A percentile compares a stretch with the other conserved stretches of the same genome.
These are phyloP conservation scores for Harlomillsia oculata DNA, from an alignment of 1,140 invertebrate genomes.

Conservation along the genomic window DNA sequence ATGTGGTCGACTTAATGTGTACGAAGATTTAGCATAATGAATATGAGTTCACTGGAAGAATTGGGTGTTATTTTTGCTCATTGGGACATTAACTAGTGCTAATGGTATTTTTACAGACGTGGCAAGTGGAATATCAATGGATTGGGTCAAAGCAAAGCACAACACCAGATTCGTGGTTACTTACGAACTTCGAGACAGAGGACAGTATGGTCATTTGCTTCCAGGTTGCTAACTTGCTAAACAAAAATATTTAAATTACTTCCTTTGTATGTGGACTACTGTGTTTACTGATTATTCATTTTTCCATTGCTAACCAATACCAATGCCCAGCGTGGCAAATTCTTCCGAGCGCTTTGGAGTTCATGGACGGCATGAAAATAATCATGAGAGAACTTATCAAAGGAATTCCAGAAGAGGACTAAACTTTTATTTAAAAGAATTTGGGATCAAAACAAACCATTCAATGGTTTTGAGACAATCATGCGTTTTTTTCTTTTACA, in stretches of 20 bases:
- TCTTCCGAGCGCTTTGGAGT: slow-evolving; percentile 41
- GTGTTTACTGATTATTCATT: too few species aligned
- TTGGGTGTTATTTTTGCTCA: not conserved
- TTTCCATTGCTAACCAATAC: too few species aligned
- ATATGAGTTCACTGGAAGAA: too few species aligned
- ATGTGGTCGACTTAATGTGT: slow-evolving; percentile 50
- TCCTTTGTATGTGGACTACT: too few species aligned
- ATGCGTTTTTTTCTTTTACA: too few species aligned
- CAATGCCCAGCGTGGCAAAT: slow-evolving; percentile 45
- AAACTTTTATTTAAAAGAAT: too few species aligned
- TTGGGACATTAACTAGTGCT: not conserved
- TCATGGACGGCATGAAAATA: slow-evolving; percentile 13
- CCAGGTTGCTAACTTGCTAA: too few species aligned
- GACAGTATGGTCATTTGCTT: not conserved
- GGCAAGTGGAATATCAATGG: slow-evolving; percentile 19
- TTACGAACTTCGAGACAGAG: slow-evolving; percentile 7
- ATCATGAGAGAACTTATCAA: not conserved
- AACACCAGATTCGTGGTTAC: not conserved
- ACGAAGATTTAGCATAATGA: too few species aligned
- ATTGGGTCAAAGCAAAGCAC: slow-evolving; percentile 17
- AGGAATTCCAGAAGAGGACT: not conserved
- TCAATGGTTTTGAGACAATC: too few species aligned
- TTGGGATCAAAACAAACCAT: too few species aligned
- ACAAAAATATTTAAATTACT: too few species aligned
- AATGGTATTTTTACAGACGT: slow-evolving; percentile 1